A percentile compares a stretch with the other conserved stretches of the same genome.
These are phyloP conservation scores for Nomada fabriciana DNA, from an alignment of 2,888 invertebrate genomes.

Conservation along the genomic window DNA sequence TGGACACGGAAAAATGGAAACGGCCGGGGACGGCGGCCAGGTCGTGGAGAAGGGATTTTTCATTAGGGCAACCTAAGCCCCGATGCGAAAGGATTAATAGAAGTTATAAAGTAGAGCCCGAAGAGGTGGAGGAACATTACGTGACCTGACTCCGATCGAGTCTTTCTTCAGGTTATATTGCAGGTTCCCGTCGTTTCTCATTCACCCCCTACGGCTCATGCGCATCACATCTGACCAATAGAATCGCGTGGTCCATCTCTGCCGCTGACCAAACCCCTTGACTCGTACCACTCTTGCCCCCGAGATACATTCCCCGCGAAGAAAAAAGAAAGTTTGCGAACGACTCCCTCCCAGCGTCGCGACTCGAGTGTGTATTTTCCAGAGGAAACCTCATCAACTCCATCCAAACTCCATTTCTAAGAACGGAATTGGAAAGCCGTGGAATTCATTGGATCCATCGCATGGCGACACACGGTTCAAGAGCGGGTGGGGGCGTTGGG, in stretches of 20 bases:
- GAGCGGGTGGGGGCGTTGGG: not conserved
- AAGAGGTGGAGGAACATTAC: slow-evolving; percentile 84
- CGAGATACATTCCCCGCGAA: slow-evolving; percentile 78
- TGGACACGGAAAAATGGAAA: slow-evolving; percentile 50
- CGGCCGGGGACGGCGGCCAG: slow-evolving; percentile 26
- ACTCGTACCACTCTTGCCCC: slow-evolving; percentile 76
- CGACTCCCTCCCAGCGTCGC: slow-evolving; percentile 38
- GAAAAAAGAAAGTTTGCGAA: slow-evolving; percentile 76
- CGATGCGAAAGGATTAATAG: slow-evolving; percentile 84
- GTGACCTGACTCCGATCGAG: slow-evolving; percentile 84
- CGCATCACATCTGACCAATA: slow-evolving; percentile 84
- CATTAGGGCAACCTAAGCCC: slow-evolving; percentile 79
- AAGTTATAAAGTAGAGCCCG: slow-evolving; percentile 85
- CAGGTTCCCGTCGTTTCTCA: slow-evolving; percentile 84
- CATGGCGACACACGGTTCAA: slow-evolving; percentile 48
- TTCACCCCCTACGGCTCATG: slow-evolving; percentile 82
- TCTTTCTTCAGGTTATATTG: slow-evolving; percentile 84
- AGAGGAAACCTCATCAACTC: slow-evolving; percentile 75
- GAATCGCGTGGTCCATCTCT: slow-evolving; percentile 84
- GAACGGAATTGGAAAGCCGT: slow-evolving; percentile 73
- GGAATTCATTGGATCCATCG: slow-evolving; percentile 69
- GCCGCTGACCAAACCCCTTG: slow-evolving; percentile 82
- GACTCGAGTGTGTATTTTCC: slow-evolving; percentile 73
- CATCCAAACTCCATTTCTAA: slow-evolving; percentile 74
- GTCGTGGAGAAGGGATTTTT: slow-evolving; percentile 77